A percentile compares a stretch with the other conserved stretches of the same genome.
phyloP scores from a whole-genome alignment of 1,140 invertebrate genomes.

The Heliconius eleuchia region DNA sequence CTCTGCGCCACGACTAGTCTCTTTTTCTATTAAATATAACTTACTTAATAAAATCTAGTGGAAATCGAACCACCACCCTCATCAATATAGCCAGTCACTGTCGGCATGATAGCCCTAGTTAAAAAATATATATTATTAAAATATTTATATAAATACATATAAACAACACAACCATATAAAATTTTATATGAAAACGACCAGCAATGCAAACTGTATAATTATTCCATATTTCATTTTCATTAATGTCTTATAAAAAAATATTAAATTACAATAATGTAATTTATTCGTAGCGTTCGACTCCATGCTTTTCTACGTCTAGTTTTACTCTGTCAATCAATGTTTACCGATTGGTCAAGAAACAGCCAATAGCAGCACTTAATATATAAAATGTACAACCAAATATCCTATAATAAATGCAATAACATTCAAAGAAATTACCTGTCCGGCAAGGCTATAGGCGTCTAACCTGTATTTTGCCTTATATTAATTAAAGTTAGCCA shows the following conservation, averaged over 20 bases:
- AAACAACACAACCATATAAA: neutral
- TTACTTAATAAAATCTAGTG: neutral
- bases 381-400: conserved; percentile 44
- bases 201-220: conserved; percentile 2
- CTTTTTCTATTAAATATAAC: no score
- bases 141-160: neutral
- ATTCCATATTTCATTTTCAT: conserved; percentile 29
- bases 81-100: neutral
- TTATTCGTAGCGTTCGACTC: conserved; percentile 40
- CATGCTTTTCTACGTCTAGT: conserved; percentile 40
- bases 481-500: neutral
- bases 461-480: neutral
- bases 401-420: conserved; percentile 42
- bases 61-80: neutral
- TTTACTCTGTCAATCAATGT: conserved; percentile 47
- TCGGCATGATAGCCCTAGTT: no score
- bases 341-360: conserved; percentile 42
- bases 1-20: no score
- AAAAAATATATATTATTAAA: neutral
- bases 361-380: conserved; percentile 43
- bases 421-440: conserved; percentile 1
- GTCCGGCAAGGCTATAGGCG: neutral
- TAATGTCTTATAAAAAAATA: conserved; percentile 33
- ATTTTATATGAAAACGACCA: neutral
- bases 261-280: conserved; percentile 40